Base-by-base conservation (phyloP, 2,797 vertebrate genomes). In the Mallotus villosus region DNA sequence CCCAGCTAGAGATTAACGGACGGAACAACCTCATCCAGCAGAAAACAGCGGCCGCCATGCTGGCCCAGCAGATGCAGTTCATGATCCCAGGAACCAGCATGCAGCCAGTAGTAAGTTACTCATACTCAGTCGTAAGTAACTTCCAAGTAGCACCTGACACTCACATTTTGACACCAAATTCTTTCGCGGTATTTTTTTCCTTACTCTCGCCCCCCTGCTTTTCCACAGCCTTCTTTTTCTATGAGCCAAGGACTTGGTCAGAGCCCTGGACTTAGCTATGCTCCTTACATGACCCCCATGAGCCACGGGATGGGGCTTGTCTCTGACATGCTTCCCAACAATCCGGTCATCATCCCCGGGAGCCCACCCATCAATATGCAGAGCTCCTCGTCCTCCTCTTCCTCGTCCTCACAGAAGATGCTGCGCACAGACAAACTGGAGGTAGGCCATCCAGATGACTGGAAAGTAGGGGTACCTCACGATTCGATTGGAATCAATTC, bases 21-120 rank as follows among this genome's bases (percentile, higher is more conserved):
- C 96, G 98, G 77, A 99, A 99, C 94, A 99, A 99, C 89, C 94
- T 99, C 86, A 99, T 99, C 86, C 98, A 99, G 81, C 98, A 99
- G 88, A 99, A 99, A 92, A 99, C 98, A 0, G 96, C 97, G 71
- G 98, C 97, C 22, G 97, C 97, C 0, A 97, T 99, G 94, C 90
- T 99, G 0, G 97, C 98, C 64, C 98, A 99, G 82, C 98, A 99
- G 92, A 99, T 99, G 97, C 98, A 99, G 87, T 96, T 99, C 78
- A 97, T 99, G 96, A 96, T 99, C 87, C 97, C 98, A 71, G 96
- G 96, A 88, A 94, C 95, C 66, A 93, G 94, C 4, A 90, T 99
- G 88, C 97, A 97, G 92, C 92, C 94, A 82, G 82, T 99, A 94
- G 98, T 99, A 87, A 93, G 94, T 85, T 24, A 29, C 70, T 67